phyloP scores from a whole-genome alignment of 2,888 invertebrate species.

The Rhodophaea formosa region DNA sequence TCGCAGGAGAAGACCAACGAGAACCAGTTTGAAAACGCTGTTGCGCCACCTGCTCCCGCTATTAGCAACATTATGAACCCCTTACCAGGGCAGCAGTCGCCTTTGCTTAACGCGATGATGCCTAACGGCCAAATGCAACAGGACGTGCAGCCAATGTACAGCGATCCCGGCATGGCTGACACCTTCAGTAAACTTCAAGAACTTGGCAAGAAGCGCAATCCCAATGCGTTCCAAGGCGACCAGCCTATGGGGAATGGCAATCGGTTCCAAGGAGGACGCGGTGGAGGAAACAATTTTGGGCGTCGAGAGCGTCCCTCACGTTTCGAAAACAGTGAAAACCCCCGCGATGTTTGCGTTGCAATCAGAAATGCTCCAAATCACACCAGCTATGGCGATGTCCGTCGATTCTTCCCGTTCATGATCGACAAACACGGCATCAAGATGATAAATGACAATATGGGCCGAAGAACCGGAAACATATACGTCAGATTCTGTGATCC shows the following conservation, averaged over 20 bases:
- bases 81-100: slow-evolving; percentile 32
- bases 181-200: slow-evolving; percentile 66
- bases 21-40: slow-evolving; percentile 24
- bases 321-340: slow-evolving; percentile 52
- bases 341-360: slow-evolving; percentile 83
- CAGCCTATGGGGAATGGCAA: slow-evolving; percentile 41
- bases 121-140: slow-evolving; percentile 23
- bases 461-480: slow-evolving; percentile 89
- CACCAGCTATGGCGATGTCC: slow-evolving; percentile 89
- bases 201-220: slow-evolving; percentile 81
- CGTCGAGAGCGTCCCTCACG: slow-evolving; percentile 53
- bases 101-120: slow-evolving; percentile 22
- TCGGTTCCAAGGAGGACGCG: slow-evolving; percentile 35
- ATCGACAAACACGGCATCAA: slow-evolving; percentile 93
- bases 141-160: slow-evolving; percentile 41
- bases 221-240: slow-evolving; percentile 78
- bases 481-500: slow-evolving; percentile 88
- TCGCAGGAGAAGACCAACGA: slow-evolving; percentile 51
- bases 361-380: slow-evolving; percentile 87
- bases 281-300: slow-evolving; percentile 41
- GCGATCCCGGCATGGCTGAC: slow-evolving; percentile 55
- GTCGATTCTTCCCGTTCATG: slow-evolving; percentile 91
- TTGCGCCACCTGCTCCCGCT: slow-evolving; percentile 27
- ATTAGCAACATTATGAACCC: slow-evolving; percentile 32
- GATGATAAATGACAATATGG: slow-evolving; percentile 89